A percentile compares a stretch with the other conserved stretches of the same genome.
Evolutionary conservation across 2,113 vertebrate species (phyloP).

Genomic region (Anolis carolinensis): DNA sequence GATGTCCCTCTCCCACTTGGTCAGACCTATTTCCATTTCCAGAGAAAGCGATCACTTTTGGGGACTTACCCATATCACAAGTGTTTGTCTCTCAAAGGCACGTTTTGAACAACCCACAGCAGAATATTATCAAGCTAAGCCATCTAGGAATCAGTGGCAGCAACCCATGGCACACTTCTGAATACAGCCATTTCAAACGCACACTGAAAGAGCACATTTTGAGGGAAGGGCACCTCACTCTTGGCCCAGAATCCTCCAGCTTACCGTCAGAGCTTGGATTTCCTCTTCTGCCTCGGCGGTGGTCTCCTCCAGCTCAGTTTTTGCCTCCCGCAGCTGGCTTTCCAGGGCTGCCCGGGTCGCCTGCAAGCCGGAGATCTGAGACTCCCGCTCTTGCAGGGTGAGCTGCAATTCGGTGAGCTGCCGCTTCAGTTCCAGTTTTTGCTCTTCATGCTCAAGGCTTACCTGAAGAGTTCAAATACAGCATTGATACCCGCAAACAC

Average conservation of each 20-base stretch:
- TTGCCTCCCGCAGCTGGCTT: conserved; percentile 92
- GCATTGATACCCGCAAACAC: not conserved
- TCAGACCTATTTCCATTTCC: too few species aligned
- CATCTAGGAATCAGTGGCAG: not conserved
- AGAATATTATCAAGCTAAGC: not conserved
- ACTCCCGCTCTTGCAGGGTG: conserved; percentile 92
- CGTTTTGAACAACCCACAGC: not conserved
- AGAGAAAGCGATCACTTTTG: not conserved
- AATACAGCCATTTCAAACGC: not conserved
- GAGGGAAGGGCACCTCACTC: not conserved
- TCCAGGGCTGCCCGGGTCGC: conserved; percentile 89
- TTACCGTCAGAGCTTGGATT: conserved; percentile 95
- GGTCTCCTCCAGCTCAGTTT: conserved; percentile 95
- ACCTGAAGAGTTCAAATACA: conserved; percentile 74
- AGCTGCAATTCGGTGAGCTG: conserved; percentile 94
- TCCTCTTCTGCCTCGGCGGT: conserved; percentile 97
- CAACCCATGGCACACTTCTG: not conserved
- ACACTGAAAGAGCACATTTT: too few species aligned
- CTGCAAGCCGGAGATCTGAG: conserved; percentile 91
- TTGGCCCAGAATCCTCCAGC: conserved; percentile 15
- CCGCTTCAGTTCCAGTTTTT: conserved; percentile 94
- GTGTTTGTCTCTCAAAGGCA: not conserved
- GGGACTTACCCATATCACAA: not conserved
- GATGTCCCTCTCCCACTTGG: not conserved
- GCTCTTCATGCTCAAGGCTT: conserved; percentile 92